Evolutionary conservation across 2,888 invertebrate genomes (phyloP), one percentile per base, ranked within the genome.

Genomic region (Ophioninae sp.): DNA sequence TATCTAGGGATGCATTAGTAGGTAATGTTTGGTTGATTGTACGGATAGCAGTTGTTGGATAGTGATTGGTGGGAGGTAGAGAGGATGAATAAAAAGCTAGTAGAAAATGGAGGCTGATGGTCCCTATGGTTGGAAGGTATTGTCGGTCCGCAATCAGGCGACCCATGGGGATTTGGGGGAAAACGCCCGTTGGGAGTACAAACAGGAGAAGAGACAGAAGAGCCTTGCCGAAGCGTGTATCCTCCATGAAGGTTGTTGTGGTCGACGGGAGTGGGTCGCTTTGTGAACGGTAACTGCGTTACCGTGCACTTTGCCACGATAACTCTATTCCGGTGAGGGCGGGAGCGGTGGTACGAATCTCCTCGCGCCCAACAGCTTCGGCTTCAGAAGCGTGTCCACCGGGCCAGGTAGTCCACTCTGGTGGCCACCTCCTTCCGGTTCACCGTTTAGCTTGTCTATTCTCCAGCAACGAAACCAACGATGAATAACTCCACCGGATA

Each of bases 251-350:
- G 77, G 86, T 87, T 87, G 87, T 87, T 86, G 87, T 85, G 87
- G 87, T 86, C 74, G 84, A 81, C 82, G 80, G 83, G 76, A 82
- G 81, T 85, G 85, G 85, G 88, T 87, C 86, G 90, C 91, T 91
- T 90, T 91, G 91, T 90, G 88, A 89, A 87, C 89, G 90, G 89
- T 92, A 93, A 92, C 91, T 88, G 88, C 88, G 90, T 93, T 92
- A 92, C 90, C 90, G 89, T 91, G 92, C 92, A 93, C 92, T 93
- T 93, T 91, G 89, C 91, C 89, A 87, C 89, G 90, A 90, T 92
- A 91, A 92, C 91, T 91, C 90, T 87, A 89, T 92, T 91, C 88
- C 88, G 87, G 71, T 74, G 85, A 77, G 74, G 81, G 51, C 5
- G 17, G 17, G 51, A 17, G 51, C 6, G 51, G 51, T 51, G 51